Conservation (phyloP, 2,888 invertebrate genomes). For the Tenthredo mesomela region DNA sequence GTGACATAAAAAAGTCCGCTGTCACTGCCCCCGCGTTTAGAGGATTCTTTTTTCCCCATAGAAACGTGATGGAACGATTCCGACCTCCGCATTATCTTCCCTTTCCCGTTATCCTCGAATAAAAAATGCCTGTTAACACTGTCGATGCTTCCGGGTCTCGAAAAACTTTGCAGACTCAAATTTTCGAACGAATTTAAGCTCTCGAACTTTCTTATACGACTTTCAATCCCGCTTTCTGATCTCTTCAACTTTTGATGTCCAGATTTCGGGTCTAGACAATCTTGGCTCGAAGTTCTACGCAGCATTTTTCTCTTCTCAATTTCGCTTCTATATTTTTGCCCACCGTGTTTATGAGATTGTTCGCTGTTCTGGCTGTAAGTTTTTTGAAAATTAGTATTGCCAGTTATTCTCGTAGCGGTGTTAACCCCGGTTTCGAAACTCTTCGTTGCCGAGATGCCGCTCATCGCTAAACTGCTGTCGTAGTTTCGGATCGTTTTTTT, state of each 20-base stretch:
- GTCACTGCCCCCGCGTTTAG: constrained; percentile 74
- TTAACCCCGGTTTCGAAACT: constrained; percentile 56
- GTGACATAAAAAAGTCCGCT: constrained; percentile 75
- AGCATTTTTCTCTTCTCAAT: constrained; percentile 70
- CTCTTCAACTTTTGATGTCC: constrained; percentile 66
- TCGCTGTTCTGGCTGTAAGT: constrained; percentile 56
- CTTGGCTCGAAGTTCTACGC: constrained; percentile 72
- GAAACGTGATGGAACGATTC: constrained; percentile 73
- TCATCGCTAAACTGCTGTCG: constrained; percentile 55
- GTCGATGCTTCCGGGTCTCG: constrained; percentile 54
- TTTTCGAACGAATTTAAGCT: constrained; percentile 73
- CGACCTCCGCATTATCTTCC: constrained; percentile 69
- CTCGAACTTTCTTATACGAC: constrained; percentile 74
- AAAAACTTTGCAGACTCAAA: constrained; percentile 65
- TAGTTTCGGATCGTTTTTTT: constrained; percentile 59
- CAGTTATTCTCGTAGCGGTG: constrained; percentile 35
- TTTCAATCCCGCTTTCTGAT: constrained; percentile 68
- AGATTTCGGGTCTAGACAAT: constrained; percentile 68
- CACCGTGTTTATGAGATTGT: constrained; percentile 61
- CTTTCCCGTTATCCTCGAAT: constrained; percentile 38
- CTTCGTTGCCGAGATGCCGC: constrained; percentile 55
- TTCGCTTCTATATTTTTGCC: constrained; percentile 65
- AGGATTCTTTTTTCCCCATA: constrained; percentile 61
- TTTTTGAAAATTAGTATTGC: constrained; percentile 40
- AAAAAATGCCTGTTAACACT: constrained; percentile 38